Conservation (phyloP, 2,797 vertebrate genomes). For the Luscinia megarhynchos region DNA sequence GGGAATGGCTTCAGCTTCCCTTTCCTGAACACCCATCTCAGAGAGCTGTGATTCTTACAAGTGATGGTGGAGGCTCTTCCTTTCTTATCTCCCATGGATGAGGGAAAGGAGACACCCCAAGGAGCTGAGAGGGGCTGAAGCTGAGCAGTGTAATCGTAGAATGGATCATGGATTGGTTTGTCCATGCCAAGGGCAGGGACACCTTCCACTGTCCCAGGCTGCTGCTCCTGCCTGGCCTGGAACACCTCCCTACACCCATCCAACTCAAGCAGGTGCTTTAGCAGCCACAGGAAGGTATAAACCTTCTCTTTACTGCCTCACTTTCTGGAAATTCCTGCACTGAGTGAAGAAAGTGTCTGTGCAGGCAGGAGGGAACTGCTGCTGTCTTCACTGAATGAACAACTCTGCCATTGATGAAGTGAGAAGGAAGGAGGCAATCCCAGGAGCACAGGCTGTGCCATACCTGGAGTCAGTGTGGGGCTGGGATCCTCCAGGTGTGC, state of each 20-base stretch:
- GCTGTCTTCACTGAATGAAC: neutral
- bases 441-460: neutral
- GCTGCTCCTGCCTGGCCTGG: neutral
- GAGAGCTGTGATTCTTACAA: neutral
- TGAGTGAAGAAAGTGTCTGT: neutral
- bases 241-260: accelerated
- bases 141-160: accelerated
- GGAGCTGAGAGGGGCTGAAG: neutral
- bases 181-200: neutral
- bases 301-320: neutral
- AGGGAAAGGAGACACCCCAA: neutral
- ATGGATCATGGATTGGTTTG: neutral
- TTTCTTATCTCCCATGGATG: accelerated
- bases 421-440: neutral
- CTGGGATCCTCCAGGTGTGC: neutral
- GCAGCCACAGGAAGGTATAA: neutral
- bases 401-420: too few relatives aligned
- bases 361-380: neutral
- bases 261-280: neutral
- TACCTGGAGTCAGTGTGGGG: neutral
- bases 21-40: accelerated
- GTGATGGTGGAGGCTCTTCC: neutral
- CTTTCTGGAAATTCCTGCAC: accelerated
- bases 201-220: neutral
- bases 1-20: neutral